A percentile compares a stretch with the other conserved stretches of the same genome.
phyloP scores from a whole-genome alignment of 2,113 vertebrate genomes.

The Numenius arquata region DNA sequence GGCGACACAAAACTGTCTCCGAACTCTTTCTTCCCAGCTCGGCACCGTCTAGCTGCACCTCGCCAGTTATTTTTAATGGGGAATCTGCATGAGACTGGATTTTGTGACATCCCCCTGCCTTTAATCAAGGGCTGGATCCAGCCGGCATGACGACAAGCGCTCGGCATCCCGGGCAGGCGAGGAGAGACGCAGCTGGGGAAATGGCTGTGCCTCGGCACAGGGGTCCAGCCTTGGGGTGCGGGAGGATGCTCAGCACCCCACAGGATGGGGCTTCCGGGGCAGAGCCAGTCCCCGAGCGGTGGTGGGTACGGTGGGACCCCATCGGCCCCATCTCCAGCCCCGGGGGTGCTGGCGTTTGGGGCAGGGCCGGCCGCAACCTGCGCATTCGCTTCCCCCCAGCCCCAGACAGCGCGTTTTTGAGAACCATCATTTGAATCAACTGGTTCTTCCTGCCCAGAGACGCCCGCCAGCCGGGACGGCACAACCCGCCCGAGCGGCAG shows the following conservation, averaged over 20 bases:
- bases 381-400: not conserved
- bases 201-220: not conserved
- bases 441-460: constrained; percentile 51
- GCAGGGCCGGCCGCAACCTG: not conserved
- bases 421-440: constrained; percentile 23
- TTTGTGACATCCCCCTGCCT: constrained; percentile 32
- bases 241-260: not conserved
- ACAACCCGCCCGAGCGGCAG: not conserved
- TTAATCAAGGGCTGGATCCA: constrained; percentile 6
- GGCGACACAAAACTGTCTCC: constrained; percentile 57
- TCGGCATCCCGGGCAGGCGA: not conserved
- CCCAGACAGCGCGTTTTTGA: not conserved
- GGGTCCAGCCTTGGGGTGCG: rapidly evolving
- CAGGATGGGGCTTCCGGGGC: not conserved
- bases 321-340: not conserved
- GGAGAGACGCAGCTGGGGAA: not conserved
- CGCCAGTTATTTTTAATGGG: constrained; percentile 35
- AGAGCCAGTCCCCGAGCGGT: rapidly evolving
- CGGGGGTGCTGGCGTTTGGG: not conserved
- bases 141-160: not conserved
- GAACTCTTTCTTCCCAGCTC: not conserved
- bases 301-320: rapidly evolving
- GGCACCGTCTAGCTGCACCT: not conserved
- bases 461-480: not conserved
- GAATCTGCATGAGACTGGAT: not conserved